Base-by-base conservation (phyloP, 2,797 vertebrate species). In the Chlorospingus semifuscus region DNA sequence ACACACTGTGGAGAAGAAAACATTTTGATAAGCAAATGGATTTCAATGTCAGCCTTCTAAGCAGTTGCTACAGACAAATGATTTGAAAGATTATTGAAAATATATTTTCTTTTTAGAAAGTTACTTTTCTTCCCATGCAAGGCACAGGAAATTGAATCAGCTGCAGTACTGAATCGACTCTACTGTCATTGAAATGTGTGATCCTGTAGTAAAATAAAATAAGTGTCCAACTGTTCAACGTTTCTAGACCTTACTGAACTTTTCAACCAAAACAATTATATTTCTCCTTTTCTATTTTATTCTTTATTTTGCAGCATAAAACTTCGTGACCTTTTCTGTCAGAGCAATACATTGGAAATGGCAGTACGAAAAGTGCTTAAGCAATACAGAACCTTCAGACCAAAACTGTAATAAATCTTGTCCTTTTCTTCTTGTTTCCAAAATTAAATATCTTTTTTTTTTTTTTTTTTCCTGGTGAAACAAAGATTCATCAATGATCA, bases 311-410 rank as follows among this genome's bases (percentile, higher is more conserved):
- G 59, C 66, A 92, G 26, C 39, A 89, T 61, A 95, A 96, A 93
- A 83, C 75, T 69, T 9, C 34, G 10, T 95, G 93, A 97, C 94
- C 95, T 97, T 95, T 96, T 70, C 55, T 94, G 93, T 94, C 93
- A 96, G 65, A 85, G 46, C 12, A 93, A 39, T 71, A 61, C 70
- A 83, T 76, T 96, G 87, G 83, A 94, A 92, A 94, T 36, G 47
- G 76, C 65, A 93, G 26, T 42, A 76, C 66, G 87, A 90, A 83
- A 93, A 97, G 94, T 78, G 32, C 34, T 74, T 69, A 83, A 47
- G 59, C 47, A 76, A 44, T 26, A 80, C 32, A 89, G 77, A 87
- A 85, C 72, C 50, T 76, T 85, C 60, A 83, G 63, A 89, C 5
- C 15, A 83, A 86, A 72, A 18, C 53, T 72, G 2, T 71, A 87